Base-by-base conservation (phyloP, 2,888 invertebrate genomes). In the Leucozona laternaria region DNA sequence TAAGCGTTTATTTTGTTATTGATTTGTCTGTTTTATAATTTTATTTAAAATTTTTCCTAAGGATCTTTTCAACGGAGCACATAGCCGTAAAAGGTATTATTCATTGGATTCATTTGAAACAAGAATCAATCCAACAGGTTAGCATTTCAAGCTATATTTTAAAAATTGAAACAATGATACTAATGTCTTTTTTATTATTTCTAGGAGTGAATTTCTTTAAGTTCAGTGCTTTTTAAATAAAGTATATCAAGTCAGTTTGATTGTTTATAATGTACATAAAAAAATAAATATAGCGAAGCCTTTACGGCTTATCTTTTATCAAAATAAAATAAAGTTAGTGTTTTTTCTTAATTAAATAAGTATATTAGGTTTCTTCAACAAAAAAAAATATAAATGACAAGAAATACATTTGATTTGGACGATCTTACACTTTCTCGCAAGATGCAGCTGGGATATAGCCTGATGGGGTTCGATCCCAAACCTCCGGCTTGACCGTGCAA, bases 61-160 rank as follows among this genome's bases (percentile, higher is more conserved):
- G 88, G 83, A 88, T 80, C 75, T 88, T 11, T 88, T 82, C 68
- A 20, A 31, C 64, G 64, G 43, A 11, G 34, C 58, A n/a, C 25
- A 40, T n/a, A n/a, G n/a, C n/a, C 2, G 60, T 10, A 62, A 78
- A 40, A 73, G 11, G 28, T 77, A 75, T 13, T 48, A 72, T 13
- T 43, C 84, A 25, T 20, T 45, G 28, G 83, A 88, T 50, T 22
- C 37, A 17, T 89, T 90, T 57, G 81, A 84, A 53, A 87, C 88
- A n/a, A 87, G 90, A 7, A 75, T 90, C 4, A 90, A 89, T 82
- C 90, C 90, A 64, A 88, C 89, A 43, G 90, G 90, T 89, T 68
- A 58, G 34, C 20, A 13, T 2, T 13, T 34, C 5, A 57, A 57
- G 7, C n/a, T 1, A 57, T 45, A 8, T 0, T 8, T 45, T 3